phyloP scores from a whole-genome alignment of 2,797 vertebrate species.

The Cynopterus sphinx region DNA sequence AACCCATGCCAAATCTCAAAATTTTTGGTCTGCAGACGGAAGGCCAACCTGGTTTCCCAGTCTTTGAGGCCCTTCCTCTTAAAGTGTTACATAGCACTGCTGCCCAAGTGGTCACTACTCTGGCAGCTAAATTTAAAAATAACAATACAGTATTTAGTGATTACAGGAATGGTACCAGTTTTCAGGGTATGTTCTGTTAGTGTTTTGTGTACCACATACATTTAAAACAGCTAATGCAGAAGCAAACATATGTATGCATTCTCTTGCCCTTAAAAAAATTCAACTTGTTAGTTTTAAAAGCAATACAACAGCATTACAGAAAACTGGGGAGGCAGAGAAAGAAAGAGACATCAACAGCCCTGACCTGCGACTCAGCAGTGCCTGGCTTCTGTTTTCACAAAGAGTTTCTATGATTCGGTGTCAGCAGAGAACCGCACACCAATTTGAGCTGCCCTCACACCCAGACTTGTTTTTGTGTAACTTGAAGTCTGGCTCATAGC shows the following conservation, averaged over 20 bases:
- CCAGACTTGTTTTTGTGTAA: not conserved
- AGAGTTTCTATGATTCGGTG: slow-evolving; percentile 30
- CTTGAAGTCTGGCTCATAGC: not conserved
- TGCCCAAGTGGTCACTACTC: not conserved
- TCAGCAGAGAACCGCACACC: not conserved
- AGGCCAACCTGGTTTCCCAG: not conserved
- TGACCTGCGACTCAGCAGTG: not conserved
- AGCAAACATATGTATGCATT: not conserved
- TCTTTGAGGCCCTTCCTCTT: not conserved
- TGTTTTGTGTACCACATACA: not conserved
- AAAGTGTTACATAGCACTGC: not conserved
- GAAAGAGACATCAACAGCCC: not conserved
- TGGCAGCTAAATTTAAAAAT: not conserved
- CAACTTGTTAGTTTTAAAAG: not conserved
- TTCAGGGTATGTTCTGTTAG: not conserved
- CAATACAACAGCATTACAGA: slow-evolving; percentile 12
- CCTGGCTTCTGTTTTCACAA: slow-evolving; percentile 34
- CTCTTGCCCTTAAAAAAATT: not conserved
- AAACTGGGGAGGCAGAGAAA: not conserved
- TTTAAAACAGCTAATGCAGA: not conserved
- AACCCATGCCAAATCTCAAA: not conserved
- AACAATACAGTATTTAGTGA: not conserved
- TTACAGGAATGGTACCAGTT: not conserved
- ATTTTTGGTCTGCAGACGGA: not conserved
- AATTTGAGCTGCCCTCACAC: not conserved